Percentiles rank a stretch among this genome's conserved stretches.
Conservation (phyloP, 1,140 invertebrate genomes). For the Drosophila equinoxialis region DNA sequence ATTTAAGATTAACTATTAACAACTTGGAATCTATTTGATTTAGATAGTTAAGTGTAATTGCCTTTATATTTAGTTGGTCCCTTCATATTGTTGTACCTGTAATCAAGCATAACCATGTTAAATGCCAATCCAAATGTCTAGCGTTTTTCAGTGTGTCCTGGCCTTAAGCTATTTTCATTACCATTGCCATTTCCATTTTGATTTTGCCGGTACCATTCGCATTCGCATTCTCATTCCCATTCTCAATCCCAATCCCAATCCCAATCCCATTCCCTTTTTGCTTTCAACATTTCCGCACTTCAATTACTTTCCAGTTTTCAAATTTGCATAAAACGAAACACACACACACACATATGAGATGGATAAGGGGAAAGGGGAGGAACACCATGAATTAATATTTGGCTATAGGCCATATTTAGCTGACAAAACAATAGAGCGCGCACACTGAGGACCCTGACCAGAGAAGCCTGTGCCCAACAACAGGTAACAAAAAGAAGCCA, state of each 20-base stretch:
- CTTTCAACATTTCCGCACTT: constrained; percentile 73
- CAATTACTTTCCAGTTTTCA: constrained; percentile 65
- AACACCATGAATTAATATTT: constrained; percentile 76
- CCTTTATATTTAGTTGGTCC: too few relatives aligned
- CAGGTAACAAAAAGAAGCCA: constrained; percentile 12
- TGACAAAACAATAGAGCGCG: constrained; percentile 72
- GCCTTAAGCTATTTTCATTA: constrained; percentile 21
- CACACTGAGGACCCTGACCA: not conserved
- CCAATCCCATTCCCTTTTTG: constrained; percentile 30
- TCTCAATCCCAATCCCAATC: constrained; percentile 18
- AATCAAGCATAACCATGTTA: constrained; percentile 20
- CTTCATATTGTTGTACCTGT: constrained; percentile 5
- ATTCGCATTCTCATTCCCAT: constrained; percentile 48
- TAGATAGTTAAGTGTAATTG: too few relatives aligned
- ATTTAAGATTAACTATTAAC: too few relatives aligned
- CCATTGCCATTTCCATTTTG: not conserved
- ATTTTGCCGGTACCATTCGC: not conserved
- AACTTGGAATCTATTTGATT: not conserved
- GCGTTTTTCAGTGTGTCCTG: constrained; percentile 19
- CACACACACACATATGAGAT: not conserved
- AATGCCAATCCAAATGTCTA: constrained; percentile 1
- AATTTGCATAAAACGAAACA: constrained; percentile 70
- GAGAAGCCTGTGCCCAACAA: constrained; percentile 8
- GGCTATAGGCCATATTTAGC: constrained; percentile 79
- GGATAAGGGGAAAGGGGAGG: constrained; percentile 12